Conservation (phyloP, 2,888 invertebrate species). For the Ochropacha duplaris region DNA sequence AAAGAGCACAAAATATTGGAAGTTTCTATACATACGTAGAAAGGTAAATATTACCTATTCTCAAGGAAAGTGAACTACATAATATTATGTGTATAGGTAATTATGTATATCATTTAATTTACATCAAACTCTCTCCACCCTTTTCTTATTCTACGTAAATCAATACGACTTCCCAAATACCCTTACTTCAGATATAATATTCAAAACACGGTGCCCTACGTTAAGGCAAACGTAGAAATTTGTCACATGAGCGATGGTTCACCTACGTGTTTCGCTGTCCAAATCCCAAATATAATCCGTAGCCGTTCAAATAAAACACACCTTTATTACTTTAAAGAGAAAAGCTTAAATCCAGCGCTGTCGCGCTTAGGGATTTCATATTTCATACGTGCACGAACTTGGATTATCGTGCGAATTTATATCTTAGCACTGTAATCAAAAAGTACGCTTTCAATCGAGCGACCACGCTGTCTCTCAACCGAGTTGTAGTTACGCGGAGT, state of each 20-base stretch:
- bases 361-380: constrained; percentile 66
- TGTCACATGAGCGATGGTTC: constrained; percentile 83
- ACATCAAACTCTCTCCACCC: constrained; percentile 34
- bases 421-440: constrained; percentile 73
- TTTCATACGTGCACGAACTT: constrained; percentile 63
- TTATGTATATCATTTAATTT: constrained; percentile 29
- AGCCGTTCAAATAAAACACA: constrained; percentile 77
- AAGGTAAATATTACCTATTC: no score
- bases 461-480: constrained; percentile 36
- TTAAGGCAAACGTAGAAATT: constrained; percentile 83
- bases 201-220: constrained; percentile 79
- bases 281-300: constrained; percentile 80
- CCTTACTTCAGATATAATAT: constrained; percentile 72
- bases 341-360: constrained; percentile 75
- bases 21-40: no score
- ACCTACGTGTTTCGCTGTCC: constrained; percentile 80
- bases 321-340: constrained; percentile 81
- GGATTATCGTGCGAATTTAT: constrained; percentile 74
- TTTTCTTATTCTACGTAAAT: constrained; percentile 69
- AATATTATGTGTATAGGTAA: no score
- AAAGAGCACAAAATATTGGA: no score
- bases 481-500: constrained; percentile 65
- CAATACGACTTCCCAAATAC: constrained; percentile 66
- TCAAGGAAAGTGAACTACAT: no score
- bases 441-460: constrained; percentile 66